phyloP scores from a whole-genome alignment of 1,140 invertebrate genomes.

The Proctacanthus coquilletti region DNA sequence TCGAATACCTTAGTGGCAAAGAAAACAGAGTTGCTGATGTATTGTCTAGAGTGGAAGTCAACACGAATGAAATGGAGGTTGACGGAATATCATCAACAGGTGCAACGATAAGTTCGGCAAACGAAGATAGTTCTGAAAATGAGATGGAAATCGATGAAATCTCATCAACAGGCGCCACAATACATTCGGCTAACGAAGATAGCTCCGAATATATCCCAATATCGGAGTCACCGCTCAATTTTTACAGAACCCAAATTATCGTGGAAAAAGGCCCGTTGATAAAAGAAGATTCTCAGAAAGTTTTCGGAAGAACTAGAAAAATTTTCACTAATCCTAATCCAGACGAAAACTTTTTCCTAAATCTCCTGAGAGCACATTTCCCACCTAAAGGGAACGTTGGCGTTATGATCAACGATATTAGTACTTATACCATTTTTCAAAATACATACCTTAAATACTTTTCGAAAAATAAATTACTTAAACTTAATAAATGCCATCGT shows the following conservation, averaged over 20 bases:
- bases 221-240: neutral
- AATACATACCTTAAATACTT: neutral
- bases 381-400: neutral
- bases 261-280: neutral
- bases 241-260: neutral
- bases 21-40: conserved; percentile 18
- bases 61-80: neutral
- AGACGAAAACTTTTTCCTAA: no score
- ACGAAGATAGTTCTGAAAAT: neutral
- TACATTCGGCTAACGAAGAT: neutral
- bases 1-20: conserved; percentile 16
- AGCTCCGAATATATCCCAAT: neutral
- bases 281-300: neutral
- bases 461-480: neutral
- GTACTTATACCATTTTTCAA: neutral
- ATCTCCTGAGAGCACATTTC: neutral
- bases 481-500: neutral
- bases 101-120: neutral
- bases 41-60: conserved; percentile 11
- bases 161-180: neutral
- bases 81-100: neutral
- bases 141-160: neutral
- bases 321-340: neutral
- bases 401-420: neutral
- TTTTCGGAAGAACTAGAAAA: neutral